Conservation (phyloP, 2,113 vertebrate species). For the Otus sunia region DNA sequence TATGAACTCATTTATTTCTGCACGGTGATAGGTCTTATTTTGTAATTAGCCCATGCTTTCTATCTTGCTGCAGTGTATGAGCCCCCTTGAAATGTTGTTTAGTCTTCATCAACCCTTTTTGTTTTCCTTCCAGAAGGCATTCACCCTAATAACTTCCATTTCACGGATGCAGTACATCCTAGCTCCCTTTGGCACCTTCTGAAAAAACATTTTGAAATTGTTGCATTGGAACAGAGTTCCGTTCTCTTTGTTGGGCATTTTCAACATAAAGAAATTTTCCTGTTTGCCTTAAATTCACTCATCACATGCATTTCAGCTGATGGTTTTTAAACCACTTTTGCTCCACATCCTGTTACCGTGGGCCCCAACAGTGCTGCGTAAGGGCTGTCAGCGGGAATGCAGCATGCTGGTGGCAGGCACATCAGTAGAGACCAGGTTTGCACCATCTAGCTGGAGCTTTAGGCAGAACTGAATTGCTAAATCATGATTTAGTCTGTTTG, state of each 20-base stretch:
- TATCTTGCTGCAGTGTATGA: constrained; percentile 28
- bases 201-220: not conserved
- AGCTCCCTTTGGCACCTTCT: not conserved
- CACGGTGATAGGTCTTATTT: constrained; percentile 77
- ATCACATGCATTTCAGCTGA: not conserved
- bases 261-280: not conserved
- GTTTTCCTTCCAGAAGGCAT: constrained; percentile 26
- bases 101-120: constrained; percentile 19
- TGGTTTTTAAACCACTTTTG: not conserved
- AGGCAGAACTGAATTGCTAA: not conserved
- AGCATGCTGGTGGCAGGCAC: not conserved
- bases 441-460: not conserved
- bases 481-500: not conserved
- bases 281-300: not conserved
- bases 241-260: not conserved
- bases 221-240: not conserved
- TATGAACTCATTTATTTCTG: constrained; percentile 81
- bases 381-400: not conserved
- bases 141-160: constrained; percentile 23
- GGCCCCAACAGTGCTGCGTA: accelerated
- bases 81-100: not conserved
- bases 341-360: not conserved
- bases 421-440: accelerated
- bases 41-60: constrained; percentile 77
- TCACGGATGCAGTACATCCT: not conserved